phyloP scores from a whole-genome alignment of 2,797 vertebrate genomes.

The Pseudocheirus occidentalis region DNA sequence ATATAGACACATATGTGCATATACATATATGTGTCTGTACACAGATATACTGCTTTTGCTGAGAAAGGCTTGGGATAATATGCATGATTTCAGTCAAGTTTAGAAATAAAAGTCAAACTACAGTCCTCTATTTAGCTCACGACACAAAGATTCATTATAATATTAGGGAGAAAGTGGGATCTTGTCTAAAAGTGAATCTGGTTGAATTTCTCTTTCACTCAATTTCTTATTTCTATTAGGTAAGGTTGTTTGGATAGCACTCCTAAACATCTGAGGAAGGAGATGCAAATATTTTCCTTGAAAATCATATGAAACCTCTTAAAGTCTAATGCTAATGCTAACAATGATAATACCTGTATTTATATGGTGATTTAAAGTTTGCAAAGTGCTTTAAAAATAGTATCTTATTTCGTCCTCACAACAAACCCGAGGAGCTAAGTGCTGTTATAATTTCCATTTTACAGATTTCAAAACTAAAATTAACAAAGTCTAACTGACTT shows the following conservation, averaged over 20 bases:
- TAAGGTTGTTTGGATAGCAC: neutral
- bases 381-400: neutral
- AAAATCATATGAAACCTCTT: conserved; percentile 21
- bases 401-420: neutral
- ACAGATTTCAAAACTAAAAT: neutral
- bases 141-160: conserved; percentile 20
- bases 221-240: conserved; percentile 2
- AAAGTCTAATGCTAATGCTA: neutral
- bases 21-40: neutral
- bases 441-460: neutral
- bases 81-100: neutral
- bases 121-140: neutral
- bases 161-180: conserved; percentile 11
- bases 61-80: neutral
- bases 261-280: conserved; percentile 22
- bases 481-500: neutral
- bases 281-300: neutral
- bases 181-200: conserved; percentile 40
- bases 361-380: neutral
- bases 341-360: neutral
- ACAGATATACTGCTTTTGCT: neutral
- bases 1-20: neutral
- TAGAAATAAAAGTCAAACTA: neutral
- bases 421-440: neutral
- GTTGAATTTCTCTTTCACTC: neutral